These are phyloP conservation scores for Euleptes europaea DNA, from an alignment of 2,113 vertebrate genomes.

Conservation along the genomic window DNA sequence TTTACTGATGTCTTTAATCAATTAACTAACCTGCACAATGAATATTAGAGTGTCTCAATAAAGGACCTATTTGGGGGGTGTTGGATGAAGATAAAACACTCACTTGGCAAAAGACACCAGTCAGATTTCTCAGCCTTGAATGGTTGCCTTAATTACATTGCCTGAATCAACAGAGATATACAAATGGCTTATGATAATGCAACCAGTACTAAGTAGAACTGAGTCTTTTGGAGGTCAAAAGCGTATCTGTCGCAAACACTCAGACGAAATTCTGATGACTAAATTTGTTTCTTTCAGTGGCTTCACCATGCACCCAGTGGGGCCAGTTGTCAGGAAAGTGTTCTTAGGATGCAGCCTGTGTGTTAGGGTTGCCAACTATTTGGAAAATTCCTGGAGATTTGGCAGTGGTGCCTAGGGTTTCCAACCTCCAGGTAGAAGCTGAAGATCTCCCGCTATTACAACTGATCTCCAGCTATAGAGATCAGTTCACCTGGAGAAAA, in stretches of 20 bases:
- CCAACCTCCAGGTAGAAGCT: too few species aligned
- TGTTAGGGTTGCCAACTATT: too few species aligned
- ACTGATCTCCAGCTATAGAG: too few species aligned
- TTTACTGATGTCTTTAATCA: not conserved
- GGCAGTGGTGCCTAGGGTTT: too few species aligned
- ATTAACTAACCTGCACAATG: not conserved
- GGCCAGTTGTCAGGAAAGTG: not conserved
- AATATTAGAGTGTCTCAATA: not conserved
- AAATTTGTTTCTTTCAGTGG: not conserved
- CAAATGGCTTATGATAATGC: not conserved
- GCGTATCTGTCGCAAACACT: not conserved
- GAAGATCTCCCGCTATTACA: too few species aligned
- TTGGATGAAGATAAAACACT: not conserved
- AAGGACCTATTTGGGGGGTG: not conserved
- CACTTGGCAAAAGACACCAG: not conserved
- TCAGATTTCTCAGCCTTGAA: not conserved
- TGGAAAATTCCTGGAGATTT: too few species aligned
- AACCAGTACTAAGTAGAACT: not conserved
- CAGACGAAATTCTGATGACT: not conserved
- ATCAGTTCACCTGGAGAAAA: too few species aligned
- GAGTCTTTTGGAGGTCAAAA: not conserved
- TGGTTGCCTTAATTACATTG: not conserved
- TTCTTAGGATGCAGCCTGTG: too few species aligned
- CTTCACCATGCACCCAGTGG: not conserved
- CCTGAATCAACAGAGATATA: constrained; percentile 20